A percentile compares a stretch with the other conserved stretches of the same genome.
Evolutionary conservation across 2,113 vertebrate species (phyloP).

Genomic region (Myotis lucifugus): DNA sequence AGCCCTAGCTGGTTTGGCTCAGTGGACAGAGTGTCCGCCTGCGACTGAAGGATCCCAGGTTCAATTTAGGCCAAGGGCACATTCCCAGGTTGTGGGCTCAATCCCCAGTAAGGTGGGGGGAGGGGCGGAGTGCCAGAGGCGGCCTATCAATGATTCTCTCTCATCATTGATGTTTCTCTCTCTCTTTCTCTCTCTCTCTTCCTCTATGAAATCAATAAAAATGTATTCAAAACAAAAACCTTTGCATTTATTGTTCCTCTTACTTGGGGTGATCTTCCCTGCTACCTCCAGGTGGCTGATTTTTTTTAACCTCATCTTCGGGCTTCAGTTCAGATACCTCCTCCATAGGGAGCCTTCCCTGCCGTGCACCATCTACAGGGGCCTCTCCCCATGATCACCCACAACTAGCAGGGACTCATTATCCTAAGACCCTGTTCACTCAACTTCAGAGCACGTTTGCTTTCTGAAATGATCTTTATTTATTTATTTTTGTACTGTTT

Average conservation of each 20-base stretch:
- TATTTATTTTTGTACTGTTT: neutral
- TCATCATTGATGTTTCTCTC: no score
- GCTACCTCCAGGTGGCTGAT: neutral
- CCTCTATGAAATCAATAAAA: no score
- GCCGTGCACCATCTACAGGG: neutral
- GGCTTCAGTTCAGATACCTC: neutral
- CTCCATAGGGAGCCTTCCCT: neutral
- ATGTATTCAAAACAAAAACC: no score
- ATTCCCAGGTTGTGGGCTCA: no score
- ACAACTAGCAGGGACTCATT: neutral
- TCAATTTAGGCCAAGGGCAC: no score
- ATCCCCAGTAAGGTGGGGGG: no score
- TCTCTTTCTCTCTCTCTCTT: no score
- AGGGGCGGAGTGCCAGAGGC: no score
- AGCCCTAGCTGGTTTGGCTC: no score
- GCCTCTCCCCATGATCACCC: neutral
- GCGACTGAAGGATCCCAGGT: no score
- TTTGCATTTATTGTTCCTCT: neutral
- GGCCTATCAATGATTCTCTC: no score
- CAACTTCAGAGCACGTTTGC: neutral
- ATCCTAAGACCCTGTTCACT: neutral
- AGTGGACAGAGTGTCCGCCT: no score
- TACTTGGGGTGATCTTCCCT: neutral
- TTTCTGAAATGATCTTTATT: neutral
- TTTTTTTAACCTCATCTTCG: neutral